These are phyloP conservation scores for Phycodurus eques DNA, from an alignment of 2,113 vertebrate species.

Conservation along the genomic window DNA sequence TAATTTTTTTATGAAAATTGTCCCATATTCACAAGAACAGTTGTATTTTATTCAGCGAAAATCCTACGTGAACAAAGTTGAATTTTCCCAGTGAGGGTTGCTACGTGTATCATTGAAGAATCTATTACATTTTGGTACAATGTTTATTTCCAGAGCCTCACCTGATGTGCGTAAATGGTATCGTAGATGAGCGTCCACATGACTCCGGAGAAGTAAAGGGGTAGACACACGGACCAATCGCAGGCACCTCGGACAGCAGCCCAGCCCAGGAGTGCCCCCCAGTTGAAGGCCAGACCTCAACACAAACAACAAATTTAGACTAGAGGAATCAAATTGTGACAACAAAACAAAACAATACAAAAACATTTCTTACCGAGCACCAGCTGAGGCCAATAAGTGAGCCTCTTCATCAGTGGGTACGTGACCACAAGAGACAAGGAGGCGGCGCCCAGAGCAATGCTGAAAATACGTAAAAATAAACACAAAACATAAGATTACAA, in stretches of 20 bases:
- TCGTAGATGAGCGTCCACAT: constrained; percentile 96
- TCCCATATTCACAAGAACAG: background rate
- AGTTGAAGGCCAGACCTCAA: constrained; percentile 90
- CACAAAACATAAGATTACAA: background rate
- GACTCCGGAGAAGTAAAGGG: constrained; percentile 88
- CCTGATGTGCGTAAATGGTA: constrained; percentile 98
- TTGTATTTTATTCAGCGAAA: background rate
- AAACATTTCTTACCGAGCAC: constrained; percentile 76
- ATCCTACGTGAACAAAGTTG: too few species aligned
- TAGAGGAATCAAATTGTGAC: background rate
- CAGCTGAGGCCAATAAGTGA: constrained; percentile 94
- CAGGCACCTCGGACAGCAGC: constrained; percentile 86
- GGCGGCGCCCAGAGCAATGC: constrained; percentile 84
- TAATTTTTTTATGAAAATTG: background rate
- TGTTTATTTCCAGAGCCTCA: constrained; percentile 40
- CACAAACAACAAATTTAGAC: background rate
- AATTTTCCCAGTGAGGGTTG: background rate
- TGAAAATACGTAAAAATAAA: constrained; percentile 51
- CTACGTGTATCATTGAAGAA: background rate
- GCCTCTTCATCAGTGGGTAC: constrained; percentile 94
- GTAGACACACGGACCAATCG: constrained; percentile 89
- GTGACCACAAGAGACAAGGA: constrained; percentile 86
- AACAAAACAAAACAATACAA: background rate
- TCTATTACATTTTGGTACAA: background rate
- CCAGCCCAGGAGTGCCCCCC: constrained; percentile 94